Conservation (phyloP, 2,113 vertebrate species). For the Dromaius novaehollandiae region DNA sequence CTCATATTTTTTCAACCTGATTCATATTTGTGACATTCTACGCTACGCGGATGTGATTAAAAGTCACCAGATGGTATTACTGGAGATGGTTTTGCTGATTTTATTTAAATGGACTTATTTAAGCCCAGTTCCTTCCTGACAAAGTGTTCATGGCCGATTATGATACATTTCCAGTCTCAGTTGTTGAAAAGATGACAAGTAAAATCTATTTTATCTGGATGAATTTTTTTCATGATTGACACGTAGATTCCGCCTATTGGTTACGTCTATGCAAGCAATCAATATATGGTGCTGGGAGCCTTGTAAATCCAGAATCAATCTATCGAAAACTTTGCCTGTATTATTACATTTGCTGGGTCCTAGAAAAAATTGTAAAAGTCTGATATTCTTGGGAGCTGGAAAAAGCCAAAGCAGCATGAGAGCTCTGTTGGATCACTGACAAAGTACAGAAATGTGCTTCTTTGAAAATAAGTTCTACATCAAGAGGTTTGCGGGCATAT, state of each 20-base stretch:
- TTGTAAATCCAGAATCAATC: constrained; percentile 40
- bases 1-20: constrained; percentile 22
- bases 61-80: constrained; percentile 37
- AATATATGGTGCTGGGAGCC: background rate
- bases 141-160: background rate
- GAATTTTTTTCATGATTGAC: background rate
- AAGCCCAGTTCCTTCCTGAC: constrained; percentile 36
- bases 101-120: constrained; percentile 55
- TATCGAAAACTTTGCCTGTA: constrained; percentile 7
- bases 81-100: constrained; percentile 27
- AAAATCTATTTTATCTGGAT: constrained; percentile 40
- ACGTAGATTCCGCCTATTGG: background rate
- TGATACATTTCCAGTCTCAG: background rate
- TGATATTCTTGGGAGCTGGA: constrained; percentile 1
- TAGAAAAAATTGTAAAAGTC: constrained; percentile 30
- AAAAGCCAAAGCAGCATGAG: constrained; percentile 7
- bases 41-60: constrained; percentile 12
- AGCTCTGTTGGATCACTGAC: constrained; percentile 47
- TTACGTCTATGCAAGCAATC: background rate
- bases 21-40: constrained; percentile 28
- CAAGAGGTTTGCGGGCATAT: constrained; percentile 8
- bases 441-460: constrained; percentile 24
- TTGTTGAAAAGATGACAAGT: background rate
- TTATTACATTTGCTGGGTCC: constrained; percentile 43
- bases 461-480: constrained; percentile 47